A percentile compares a stretch with the other conserved stretches of the same genome.
Evolutionary conservation across 2,797 vertebrate genomes (phyloP).

Genomic region (Alca torda): DNA sequence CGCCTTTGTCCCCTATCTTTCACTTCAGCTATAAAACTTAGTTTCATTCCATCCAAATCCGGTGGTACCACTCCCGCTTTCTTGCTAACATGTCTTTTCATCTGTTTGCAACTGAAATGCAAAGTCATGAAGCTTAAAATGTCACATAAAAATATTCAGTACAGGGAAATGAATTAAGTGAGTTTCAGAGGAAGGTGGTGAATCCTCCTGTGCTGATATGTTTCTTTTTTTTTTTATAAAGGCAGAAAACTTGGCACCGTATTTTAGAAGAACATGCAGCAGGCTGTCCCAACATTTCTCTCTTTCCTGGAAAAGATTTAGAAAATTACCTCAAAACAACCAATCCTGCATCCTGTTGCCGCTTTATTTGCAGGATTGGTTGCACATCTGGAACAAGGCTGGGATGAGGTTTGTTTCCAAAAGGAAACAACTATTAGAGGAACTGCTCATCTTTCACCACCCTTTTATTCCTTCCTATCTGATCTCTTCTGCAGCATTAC

Average conservation of each 20-base stretch:
- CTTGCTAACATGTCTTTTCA: background rate
- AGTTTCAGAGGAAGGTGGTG: background rate
- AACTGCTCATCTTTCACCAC: background rate
- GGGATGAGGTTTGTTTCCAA: background rate
- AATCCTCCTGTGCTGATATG: background rate
- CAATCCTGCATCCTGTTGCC: background rate
- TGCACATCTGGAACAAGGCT: background rate
- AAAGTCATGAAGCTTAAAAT: background rate
- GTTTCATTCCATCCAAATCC: background rate
- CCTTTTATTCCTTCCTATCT: background rate
- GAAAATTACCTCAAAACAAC: background rate
- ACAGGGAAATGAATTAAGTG: background rate
- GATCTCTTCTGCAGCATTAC: background rate
- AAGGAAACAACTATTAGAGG: background rate
- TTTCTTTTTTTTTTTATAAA: background rate
- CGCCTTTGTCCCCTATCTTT: background rate
- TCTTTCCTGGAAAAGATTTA: background rate
- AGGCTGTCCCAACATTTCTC: background rate
- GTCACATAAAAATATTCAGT: background rate
- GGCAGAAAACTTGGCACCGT: background rate
- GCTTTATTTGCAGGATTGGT: background rate
- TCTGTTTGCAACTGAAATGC: background rate
- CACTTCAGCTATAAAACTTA: background rate
- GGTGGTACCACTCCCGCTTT: background rate
- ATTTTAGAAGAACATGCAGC: background rate